Conservation (phyloP, 2,113 vertebrate genomes). For the Pseudois nayaur region DNA sequence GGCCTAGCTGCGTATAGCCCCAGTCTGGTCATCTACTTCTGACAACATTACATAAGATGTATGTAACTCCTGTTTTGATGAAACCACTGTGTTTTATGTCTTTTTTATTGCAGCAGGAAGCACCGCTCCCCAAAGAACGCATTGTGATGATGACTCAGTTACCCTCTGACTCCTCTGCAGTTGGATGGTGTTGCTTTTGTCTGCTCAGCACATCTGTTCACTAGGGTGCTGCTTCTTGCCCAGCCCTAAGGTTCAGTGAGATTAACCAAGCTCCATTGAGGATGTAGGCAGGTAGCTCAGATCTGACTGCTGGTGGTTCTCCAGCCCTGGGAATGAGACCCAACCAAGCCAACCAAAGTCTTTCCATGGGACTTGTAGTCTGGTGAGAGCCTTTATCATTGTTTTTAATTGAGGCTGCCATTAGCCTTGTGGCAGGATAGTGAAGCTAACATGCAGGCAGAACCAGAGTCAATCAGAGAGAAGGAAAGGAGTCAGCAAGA, state of each 20-base stretch:
- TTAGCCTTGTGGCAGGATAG: background rate
- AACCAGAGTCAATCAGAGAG: background rate
- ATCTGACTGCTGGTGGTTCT: background rate
- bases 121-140: background rate
- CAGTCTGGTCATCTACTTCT: background rate
- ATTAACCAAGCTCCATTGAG: rapidly evolving
- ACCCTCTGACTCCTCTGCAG: background rate
- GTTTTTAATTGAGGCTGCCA: background rate
- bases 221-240: background rate
- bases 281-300: background rate
- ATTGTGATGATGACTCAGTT: background rate
- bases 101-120: background rate
- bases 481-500: background rate
- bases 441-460: background rate
- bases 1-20: too few species aligned
- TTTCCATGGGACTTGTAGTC: background rate
- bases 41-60: background rate
- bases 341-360: background rate
- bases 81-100: background rate
- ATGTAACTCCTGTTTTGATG: too few species aligned
- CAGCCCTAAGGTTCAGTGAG: background rate
- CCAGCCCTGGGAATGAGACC: background rate
- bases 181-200: background rate
- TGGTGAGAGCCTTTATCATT: background rate
- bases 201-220: background rate